phyloP scores from a whole-genome alignment of 2,888 invertebrate species.

The Epinotia bilunana region DNA sequence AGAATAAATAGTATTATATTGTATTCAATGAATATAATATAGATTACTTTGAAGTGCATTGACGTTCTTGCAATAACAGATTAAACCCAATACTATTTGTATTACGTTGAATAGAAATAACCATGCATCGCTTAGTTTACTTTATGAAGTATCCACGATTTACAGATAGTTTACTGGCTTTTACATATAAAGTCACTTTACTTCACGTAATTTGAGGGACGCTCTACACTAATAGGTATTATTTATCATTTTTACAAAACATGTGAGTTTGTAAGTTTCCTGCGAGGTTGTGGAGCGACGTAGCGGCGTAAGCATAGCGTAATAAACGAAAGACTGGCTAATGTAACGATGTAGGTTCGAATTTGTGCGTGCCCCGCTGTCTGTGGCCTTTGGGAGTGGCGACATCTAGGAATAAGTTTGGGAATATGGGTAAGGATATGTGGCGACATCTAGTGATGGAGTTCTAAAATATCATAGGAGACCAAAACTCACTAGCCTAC shows the following conservation, averaged over 20 bases:
- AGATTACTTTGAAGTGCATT: too few relatives aligned
- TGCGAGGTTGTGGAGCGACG: constrained; percentile 42
- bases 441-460: neutral
- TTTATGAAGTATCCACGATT: too few relatives aligned
- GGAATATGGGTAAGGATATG: neutral
- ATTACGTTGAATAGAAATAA: too few relatives aligned
- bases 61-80: too few relatives aligned
- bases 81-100: too few relatives aligned
- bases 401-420: neutral
- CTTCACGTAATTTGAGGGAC: too few relatives aligned
- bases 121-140: too few relatives aligned
- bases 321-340: constrained; percentile 82
- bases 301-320: constrained; percentile 69
- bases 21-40: too few relatives aligned
- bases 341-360: constrained; percentile 70
- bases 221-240: neutral
- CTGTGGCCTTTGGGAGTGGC: constrained; percentile 18
- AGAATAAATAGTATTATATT: too few relatives aligned
- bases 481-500: neutral
- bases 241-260: constrained; percentile 11
- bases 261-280: constrained; percentile 38
- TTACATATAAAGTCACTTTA: too few relatives aligned
- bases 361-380: constrained; percentile 44
- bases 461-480: neutral
- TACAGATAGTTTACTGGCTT: too few relatives aligned